phyloP scores from a whole-genome alignment of 2,113 vertebrate species.

The Thryonomys swinderianus region DNA sequence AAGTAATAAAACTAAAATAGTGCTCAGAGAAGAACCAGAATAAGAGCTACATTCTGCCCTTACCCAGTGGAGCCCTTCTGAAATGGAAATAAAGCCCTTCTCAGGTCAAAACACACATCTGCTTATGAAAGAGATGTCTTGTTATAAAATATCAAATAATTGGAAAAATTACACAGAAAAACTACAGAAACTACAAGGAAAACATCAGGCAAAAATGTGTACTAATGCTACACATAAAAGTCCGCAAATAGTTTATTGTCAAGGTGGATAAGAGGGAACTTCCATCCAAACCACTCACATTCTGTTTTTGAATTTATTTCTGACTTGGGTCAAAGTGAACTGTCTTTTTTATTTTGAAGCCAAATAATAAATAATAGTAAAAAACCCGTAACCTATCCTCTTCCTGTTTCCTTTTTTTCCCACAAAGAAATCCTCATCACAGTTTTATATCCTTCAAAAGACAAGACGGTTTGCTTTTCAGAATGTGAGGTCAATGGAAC shows the following conservation, averaged over 20 bases:
- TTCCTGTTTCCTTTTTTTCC: not conserved
- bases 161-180: constrained; percentile 8
- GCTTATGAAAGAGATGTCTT: constrained; percentile 40
- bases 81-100: not conserved
- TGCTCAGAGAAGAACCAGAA: not conserved
- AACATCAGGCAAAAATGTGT: not conserved
- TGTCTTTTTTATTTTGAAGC: constrained; percentile 50
- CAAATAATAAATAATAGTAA: constrained; percentile 68
- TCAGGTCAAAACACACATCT: not conserved
- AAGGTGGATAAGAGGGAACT: not conserved
- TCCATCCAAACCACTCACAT: not conserved
- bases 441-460: constrained; percentile 69
- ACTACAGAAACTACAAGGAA: not conserved
- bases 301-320: constrained; percentile 52
- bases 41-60: not conserved
- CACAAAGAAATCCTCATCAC: constrained; percentile 19
- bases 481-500: constrained; percentile 59
- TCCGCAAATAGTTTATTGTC: not conserved
- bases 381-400: not conserved
- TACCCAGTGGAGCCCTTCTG: not conserved
- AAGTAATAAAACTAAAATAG: constrained; percentile 52
- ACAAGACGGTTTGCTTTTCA: constrained; percentile 51
- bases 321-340: constrained; percentile 37
- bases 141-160: constrained; percentile 52
- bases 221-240: not conserved